Base-by-base conservation (phyloP, 1,140 invertebrate species). In the Ooceraea biroi region DNA sequence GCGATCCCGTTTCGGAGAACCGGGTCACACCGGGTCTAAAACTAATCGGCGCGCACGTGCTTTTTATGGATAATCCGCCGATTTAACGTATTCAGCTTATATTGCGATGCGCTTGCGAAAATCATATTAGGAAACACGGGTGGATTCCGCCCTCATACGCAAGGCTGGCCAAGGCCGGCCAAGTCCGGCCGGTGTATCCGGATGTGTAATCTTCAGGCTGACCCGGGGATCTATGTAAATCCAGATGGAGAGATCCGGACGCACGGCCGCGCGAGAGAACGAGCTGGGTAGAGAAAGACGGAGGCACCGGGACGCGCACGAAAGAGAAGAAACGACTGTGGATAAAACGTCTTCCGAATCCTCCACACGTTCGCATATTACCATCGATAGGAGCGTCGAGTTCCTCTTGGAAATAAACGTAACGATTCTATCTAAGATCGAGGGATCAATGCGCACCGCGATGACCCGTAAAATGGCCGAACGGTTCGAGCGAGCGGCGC, bases 281-380 rank as follows among this genome's bases (percentile, higher is more conserved):
- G 61, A 68, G 60, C 57, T 80, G 68, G 48, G 68, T 41, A 41
- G 50, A 48, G 52, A 17, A 74, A 86, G 30, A 73, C 36, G 77
- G 10, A 52, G 52, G 22, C 27, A 14, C 12, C 17, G 30, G 44
- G 10, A 58, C 27, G 17, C 52, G 65, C 22, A 57, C 19, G 36
- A 36, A 36, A 44, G 41, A 10, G 60, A 58, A n/a, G 65, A 44
- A 60, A 60, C 44, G 68, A 68, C 22, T 65, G 66, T 58, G 74
- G 74, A 80, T 65, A 69, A 86, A 82, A 86, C 80, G 87, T 84
- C 71, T 89, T 89, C 71, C 80, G 65, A 89, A 86, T 88, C 87
- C 58, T 7, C 17, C 46, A 57, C 88, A 89, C 88, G 88, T 89
- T 50, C 74, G 30, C 84, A 84, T 88, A 89, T 89, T 89, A 89